Evolutionary conservation across 2,888 invertebrate species (phyloP).

Genomic region (Horisme vitalbata): DNA sequence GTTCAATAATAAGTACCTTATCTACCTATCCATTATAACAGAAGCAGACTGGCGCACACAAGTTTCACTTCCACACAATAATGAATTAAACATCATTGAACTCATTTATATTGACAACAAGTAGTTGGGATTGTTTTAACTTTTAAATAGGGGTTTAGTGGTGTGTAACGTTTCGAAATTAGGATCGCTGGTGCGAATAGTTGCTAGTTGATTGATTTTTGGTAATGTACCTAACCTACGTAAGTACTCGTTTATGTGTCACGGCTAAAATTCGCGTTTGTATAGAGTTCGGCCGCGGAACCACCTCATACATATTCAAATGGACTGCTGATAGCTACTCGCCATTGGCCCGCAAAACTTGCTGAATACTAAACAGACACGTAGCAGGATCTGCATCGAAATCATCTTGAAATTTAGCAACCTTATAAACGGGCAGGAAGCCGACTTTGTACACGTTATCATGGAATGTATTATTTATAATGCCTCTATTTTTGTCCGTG

Average conservation of each 20-base stretch:
- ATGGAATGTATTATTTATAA: slow-evolving; percentile 14
- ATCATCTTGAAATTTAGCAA: slow-evolving; percentile 64
- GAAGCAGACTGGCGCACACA: slow-evolving; percentile 32
- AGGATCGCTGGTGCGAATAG: slow-evolving; percentile 42
- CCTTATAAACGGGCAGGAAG: slow-evolving; percentile 51
- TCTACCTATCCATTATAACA: slow-evolving; percentile 27
- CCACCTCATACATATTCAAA: slow-evolving; percentile 73
- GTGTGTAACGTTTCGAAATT: slow-evolving; percentile 27
- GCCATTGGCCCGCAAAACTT: slow-evolving; percentile 68
- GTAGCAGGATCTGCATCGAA: slow-evolving; percentile 69
- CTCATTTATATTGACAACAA: slow-evolving; percentile 36
- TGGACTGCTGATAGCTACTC: slow-evolving; percentile 56
- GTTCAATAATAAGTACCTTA: slow-evolving; percentile 29
- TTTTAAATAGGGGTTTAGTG: slow-evolving; percentile 39
- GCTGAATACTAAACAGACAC: slow-evolving; percentile 69
- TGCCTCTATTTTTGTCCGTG: slow-evolving; percentile 37
- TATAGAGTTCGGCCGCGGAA: slow-evolving; percentile 49
- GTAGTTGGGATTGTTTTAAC: slow-evolving; percentile 34
- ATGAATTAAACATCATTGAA: slow-evolving; percentile 44
- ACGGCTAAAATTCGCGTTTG: slow-evolving; percentile 65
- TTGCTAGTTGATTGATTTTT: too few species aligned
- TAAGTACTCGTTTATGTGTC: slow-evolving; percentile 77
- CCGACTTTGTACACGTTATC: slow-evolving; percentile 29
- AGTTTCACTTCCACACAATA: slow-evolving; percentile 37
- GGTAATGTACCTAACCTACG: too few species aligned